Base-by-base conservation (phyloP, 2,797 vertebrate species). In the Dryobates pubescens region DNA sequence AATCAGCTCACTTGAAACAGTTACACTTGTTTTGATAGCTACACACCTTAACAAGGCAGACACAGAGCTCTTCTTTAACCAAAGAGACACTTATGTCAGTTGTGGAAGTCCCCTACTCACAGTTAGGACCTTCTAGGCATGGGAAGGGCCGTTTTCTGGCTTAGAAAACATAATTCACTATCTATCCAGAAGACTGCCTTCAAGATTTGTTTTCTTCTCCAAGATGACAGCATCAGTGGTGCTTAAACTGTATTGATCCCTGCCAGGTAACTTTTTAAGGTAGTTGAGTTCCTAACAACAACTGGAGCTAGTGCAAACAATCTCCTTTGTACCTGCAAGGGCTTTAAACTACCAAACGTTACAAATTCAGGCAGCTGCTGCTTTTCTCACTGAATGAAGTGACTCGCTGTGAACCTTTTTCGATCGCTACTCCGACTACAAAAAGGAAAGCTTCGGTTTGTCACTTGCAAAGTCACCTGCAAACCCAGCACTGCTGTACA, bases 291-390 rank as follows among this genome's bases (percentile, higher is more conserved):
- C 70, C 89, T 70, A 53, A 64, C 41, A 73, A 34, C 56, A 83
- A 1, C 13, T 30, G 45, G 32, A 82, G 51, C 56, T 75, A 51
- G 23, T 27, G 13, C 7, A 36, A 73, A 73, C 47, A 63, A 75
- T 11, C 23, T 38, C 54, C 77, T 70, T 88, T 87, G 57, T 45
- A 64, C 58, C 72, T 51, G 49, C n/a, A 24, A 62, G 26, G 27
- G 8, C 67, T 86, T 68, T 45, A 53, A 78, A 5, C 38, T 41
- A 38, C 22, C 63, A 18, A 18, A 20, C 51, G 73, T 68, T 2
- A 17, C 63, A 70, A 79, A 78, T 78, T 45, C 88, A 82, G 83
- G 76, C 86, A 90, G 75, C 73, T 88, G 79, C 82, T 94, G 69
- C 92, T 89, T 82, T 36, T 72, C 53, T 43, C 65, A 32, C 3